Percentiles rank a stretch among this genome's conserved stretches.
Conservation (phyloP, 2,888 invertebrate genomes). For the Balanococcus diminutus region DNA sequence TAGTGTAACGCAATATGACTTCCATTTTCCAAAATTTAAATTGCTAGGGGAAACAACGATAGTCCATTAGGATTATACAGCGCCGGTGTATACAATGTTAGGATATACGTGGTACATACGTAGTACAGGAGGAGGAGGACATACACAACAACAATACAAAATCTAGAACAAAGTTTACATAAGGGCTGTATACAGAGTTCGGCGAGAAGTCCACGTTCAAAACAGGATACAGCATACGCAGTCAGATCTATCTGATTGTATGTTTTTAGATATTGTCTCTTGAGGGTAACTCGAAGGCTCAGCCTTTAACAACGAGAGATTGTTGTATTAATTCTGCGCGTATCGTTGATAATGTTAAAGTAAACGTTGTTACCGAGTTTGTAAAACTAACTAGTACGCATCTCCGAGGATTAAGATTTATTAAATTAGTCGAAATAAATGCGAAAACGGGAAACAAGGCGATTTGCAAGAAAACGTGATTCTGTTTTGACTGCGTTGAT, state of each 20-base stretch:
- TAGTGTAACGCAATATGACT: slow-evolving; percentile 51
- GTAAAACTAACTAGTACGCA: slow-evolving; percentile 38
- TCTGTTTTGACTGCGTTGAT: slow-evolving; percentile 15
- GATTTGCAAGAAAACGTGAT: slow-evolving; percentile 22
- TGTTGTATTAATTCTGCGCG: slow-evolving; percentile 37
- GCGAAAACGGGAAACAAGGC: neutral
- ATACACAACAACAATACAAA: slow-evolving; percentile 29
- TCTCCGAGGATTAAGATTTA: slow-evolving; percentile 47
- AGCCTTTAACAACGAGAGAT: slow-evolving; percentile 42
- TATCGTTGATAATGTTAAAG: slow-evolving; percentile 34
- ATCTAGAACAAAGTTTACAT: slow-evolving; percentile 51
- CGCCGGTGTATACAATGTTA: neutral
- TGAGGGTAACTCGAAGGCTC: slow-evolving; percentile 39
- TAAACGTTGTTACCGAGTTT: slow-evolving; percentile 40
- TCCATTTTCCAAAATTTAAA: slow-evolving; percentile 54
- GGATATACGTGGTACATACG: neutral
- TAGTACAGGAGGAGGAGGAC: neutral
- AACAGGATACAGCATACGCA: neutral
- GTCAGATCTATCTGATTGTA: slow-evolving; percentile 37
- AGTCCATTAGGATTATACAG: slow-evolving; percentile 53
- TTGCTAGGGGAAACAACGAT: slow-evolving; percentile 54
- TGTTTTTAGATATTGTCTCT: slow-evolving; percentile 46
- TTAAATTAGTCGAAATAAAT: slow-evolving; percentile 47
- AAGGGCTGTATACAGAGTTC: slow-evolving; percentile 22
- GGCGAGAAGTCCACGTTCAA: slow-evolving; percentile 42